Conservation (phyloP, 1,140 invertebrate genomes). For the Drosophila sturtevanti region DNA sequence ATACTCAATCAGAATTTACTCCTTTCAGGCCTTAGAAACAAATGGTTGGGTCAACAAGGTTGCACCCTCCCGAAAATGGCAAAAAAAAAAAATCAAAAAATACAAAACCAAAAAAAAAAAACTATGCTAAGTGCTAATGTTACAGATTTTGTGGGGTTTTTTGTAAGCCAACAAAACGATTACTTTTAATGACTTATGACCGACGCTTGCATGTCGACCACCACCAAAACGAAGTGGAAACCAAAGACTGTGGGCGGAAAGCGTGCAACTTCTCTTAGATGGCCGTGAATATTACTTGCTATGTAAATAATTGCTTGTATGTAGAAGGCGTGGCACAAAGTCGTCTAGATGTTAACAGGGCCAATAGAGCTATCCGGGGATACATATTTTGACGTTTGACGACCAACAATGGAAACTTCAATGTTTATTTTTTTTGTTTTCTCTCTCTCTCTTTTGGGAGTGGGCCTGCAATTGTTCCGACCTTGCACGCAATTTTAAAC, state of each 20-base stretch:
- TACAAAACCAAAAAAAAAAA: constrained; percentile 21
- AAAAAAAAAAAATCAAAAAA: background rate
- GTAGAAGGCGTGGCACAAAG: constrained; percentile 10
- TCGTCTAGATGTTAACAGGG: constrained; percentile 54
- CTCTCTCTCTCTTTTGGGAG: constrained; percentile 6
- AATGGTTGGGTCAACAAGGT: constrained; percentile 60
- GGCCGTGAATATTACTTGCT: constrained; percentile 64
- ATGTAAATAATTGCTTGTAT: constrained; percentile 53
- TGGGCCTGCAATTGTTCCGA: constrained; percentile 31
- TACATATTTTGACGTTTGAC: constrained; percentile 12
- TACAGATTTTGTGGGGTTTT: constrained; percentile 72
- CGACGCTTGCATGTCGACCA: constrained; percentile 68
- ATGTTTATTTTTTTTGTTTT: background rate
- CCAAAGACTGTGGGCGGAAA: constrained; percentile 13
- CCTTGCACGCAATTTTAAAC: constrained; percentile 64
- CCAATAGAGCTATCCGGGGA: constrained; percentile 53
- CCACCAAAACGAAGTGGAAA: constrained; percentile 9
- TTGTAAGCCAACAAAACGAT: constrained; percentile 78
- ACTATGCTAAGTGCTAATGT: constrained; percentile 69
- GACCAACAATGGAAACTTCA: constrained; percentile 1
- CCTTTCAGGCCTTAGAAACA: background rate
- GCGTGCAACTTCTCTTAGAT: constrained; percentile 51
- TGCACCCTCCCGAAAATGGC: constrained; percentile 31
- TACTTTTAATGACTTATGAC: constrained; percentile 79
- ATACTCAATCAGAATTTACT: background rate